phyloP scores from a whole-genome alignment of 2,797 vertebrate species.

The Trachurus trachurus region DNA sequence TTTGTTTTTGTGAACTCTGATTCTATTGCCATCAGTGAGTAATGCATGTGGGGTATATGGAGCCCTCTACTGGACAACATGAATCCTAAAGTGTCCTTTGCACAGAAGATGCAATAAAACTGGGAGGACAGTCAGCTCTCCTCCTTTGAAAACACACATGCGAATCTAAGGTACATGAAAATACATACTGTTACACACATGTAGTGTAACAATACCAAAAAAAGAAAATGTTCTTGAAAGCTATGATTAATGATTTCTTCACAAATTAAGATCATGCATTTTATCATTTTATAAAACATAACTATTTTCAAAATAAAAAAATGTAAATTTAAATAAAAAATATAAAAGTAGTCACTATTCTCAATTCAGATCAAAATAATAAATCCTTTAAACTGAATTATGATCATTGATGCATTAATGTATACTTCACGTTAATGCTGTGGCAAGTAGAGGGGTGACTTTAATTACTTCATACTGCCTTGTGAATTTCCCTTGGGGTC shows the following conservation, averaged over 20 bases:
- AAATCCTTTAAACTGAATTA: neutral
- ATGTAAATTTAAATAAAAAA: neutral
- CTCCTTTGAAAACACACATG: neutral
- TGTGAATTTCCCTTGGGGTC: neutral
- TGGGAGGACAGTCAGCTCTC: neutral
- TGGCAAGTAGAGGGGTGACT: neutral
- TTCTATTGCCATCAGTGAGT: neutral
- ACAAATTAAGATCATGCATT: neutral
- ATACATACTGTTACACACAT: neutral
- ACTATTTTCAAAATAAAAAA: too few relatives aligned
- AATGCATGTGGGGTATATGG: neutral
- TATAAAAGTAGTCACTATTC: neutral
- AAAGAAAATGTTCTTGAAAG: neutral
- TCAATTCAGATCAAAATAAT: neutral
- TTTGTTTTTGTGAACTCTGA: too few relatives aligned
- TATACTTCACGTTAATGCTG: neutral
- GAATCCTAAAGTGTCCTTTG: neutral
- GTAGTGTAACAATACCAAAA: neutral
- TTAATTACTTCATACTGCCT: neutral
- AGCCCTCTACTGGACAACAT: conserved; percentile 69
- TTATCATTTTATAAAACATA: too few relatives aligned
- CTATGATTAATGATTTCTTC: neutral
- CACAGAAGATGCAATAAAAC: neutral
- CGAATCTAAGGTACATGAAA: neutral
- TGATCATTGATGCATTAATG: neutral